phyloP scores from a whole-genome alignment of 2,113 vertebrate species.

The Psammodynastes pulverulentus region DNA sequence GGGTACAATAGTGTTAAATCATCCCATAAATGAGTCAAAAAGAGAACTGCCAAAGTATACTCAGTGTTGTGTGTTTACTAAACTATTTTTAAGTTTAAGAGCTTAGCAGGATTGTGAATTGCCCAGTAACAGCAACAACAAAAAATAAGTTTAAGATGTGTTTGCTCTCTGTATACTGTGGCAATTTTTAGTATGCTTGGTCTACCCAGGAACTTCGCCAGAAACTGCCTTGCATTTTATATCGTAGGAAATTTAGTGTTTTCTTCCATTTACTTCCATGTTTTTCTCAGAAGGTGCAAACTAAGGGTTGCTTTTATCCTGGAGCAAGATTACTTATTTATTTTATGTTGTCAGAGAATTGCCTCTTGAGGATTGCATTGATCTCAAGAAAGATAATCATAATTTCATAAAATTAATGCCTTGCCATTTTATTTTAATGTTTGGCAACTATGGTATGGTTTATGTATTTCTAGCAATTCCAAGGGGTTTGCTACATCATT shows the following conservation, averaged over 20 bases:
- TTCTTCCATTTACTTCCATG: constrained; percentile 31
- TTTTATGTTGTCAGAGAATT: constrained; percentile 58
- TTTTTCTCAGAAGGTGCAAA: constrained; percentile 36
- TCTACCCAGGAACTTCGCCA: neutral
- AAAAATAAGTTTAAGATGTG: neutral
- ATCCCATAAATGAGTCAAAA: neutral
- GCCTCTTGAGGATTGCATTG: constrained; percentile 58
- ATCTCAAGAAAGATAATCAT: constrained; percentile 51
- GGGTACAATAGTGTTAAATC: neutral
- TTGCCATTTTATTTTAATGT: constrained; percentile 10
- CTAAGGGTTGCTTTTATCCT: constrained; percentile 58
- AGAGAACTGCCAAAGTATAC: neutral
- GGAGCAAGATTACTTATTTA: constrained; percentile 57
- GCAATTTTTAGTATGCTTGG: neutral
- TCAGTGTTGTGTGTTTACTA: neutral
- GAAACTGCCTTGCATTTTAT: constrained; percentile 5
- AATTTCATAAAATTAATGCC: constrained; percentile 48
- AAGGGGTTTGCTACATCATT: constrained; percentile 12
- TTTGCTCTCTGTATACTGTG: neutral
- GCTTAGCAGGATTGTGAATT: neutral
- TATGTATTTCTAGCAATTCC: neutral
- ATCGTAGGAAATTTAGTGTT: constrained; percentile 4
- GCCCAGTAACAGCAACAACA: neutral
- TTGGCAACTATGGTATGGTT: constrained; percentile 12
- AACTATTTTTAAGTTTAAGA: constrained; percentile 7